phyloP scores from a whole-genome alignment of 30 jellyfish, hydroid and myxozoan genomes.

The Phacellophora camtschatica region DNA sequence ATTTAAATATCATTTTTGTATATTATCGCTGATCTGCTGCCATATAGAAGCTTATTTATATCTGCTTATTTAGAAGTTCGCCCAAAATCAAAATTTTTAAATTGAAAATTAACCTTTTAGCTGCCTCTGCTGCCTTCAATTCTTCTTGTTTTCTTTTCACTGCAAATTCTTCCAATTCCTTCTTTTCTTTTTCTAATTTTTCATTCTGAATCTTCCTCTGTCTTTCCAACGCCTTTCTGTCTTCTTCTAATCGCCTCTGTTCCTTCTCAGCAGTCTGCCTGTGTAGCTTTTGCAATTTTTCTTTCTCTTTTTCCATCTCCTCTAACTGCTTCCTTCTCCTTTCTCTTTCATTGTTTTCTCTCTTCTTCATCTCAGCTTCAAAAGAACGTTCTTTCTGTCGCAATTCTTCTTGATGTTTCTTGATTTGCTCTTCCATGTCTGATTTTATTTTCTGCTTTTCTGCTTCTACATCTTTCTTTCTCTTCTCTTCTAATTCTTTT shows the following conservation, averaged over 20 bases:
- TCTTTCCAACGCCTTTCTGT: conserved; percentile 6
- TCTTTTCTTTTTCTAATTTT: conserved; percentile 1
- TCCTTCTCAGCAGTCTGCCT: conserved; percentile 30
- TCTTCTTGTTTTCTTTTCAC: conserved; percentile 17
- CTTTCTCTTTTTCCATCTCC: conserved; percentile 30
- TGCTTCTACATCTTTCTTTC: background rate
- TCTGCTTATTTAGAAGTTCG: background rate
- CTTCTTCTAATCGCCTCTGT: conserved; percentile 8
- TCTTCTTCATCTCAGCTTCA: conserved; percentile 19
- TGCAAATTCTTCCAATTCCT: conserved; percentile 12
- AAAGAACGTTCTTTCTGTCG: conserved; percentile 12
- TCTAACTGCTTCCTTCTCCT: background rate
- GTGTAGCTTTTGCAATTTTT: conserved; percentile 2
- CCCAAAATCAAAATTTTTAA: background rate
- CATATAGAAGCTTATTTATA: too few species aligned
- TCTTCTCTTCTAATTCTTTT: background rate
- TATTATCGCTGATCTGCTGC: too few species aligned
- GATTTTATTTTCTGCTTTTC: conserved; percentile 3
- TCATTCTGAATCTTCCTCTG: background rate
- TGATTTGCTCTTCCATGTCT: background rate
- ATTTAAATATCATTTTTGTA: too few species aligned
- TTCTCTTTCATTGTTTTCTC: conserved; percentile 28
- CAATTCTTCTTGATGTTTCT: conserved; percentile 18
- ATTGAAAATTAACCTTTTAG: background rate
- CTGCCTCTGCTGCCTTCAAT: conserved; percentile 37